Conservation (phyloP, 2,113 vertebrate species). For the Rutilus rutilus region DNA sequence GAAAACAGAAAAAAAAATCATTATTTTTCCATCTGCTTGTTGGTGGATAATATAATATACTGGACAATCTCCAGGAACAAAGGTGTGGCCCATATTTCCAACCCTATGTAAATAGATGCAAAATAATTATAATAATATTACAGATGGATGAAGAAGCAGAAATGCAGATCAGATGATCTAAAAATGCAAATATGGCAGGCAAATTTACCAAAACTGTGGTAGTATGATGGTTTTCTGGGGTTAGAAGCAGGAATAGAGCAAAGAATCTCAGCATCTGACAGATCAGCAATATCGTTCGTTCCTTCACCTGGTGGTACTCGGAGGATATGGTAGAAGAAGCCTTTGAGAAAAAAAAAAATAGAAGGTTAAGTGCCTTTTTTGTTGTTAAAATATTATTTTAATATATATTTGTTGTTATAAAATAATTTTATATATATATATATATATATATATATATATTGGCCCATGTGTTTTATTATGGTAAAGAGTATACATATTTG, state of each 20-base stretch:
- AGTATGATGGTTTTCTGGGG: constrained; percentile 86
- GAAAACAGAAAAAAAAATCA: neutral
- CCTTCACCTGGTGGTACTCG: constrained; percentile 78
- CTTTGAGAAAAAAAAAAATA: constrained; percentile 63
- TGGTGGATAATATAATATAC: neutral
- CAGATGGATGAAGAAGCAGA: neutral
- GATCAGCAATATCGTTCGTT: constrained; percentile 65
- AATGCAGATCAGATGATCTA: neutral
- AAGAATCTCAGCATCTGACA: constrained; percentile 82
- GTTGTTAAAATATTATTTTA: neutral
- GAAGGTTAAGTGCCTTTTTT: neutral
- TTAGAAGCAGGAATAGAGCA: constrained; percentile 83
- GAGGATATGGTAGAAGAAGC: constrained; percentile 87
- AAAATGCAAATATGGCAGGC: neutral
- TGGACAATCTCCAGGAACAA: neutral
- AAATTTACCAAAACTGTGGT: constrained; percentile 89
- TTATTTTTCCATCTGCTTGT: neutral
- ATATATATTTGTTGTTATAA: no score
- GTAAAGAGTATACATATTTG: no score
- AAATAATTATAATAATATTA: neutral
- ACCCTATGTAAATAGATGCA: neutral
- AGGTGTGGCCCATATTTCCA: neutral
- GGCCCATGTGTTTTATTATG: neutral
- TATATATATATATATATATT: neutral
- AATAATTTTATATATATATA: neutral